Conservation (phyloP, 2,113 vertebrate species). For the Nothobranchius kuhntae region DNA sequence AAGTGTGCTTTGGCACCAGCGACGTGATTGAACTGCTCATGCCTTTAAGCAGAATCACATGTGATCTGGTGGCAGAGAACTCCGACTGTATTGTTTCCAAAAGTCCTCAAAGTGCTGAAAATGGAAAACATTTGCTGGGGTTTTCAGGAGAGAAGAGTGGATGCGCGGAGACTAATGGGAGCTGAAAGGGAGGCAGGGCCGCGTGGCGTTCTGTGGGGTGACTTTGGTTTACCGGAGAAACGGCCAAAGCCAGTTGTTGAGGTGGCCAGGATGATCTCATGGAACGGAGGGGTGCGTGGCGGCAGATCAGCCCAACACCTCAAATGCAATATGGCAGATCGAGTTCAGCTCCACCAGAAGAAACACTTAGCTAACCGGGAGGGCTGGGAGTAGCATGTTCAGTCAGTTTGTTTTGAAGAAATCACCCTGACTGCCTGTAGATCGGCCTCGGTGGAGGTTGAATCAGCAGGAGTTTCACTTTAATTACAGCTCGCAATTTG, state of each 20-base stretch:
- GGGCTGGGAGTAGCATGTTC: conserved; percentile 4
- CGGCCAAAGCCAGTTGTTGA: conserved; percentile 56
- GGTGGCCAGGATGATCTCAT: conserved; percentile 73
- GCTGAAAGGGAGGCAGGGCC: conserved; percentile 49
- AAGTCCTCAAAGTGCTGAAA: conserved; percentile 49
- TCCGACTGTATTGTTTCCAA: conserved; percentile 62
- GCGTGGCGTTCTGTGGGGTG: conserved; percentile 54
- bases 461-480: conserved; percentile 25
- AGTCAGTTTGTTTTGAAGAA: conserved; percentile 20
- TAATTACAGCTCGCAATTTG: conserved; percentile 23
- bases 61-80: conserved; percentile 55
- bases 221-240: conserved; percentile 53
- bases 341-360: conserved; percentile 51
- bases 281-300: conserved; percentile 57
- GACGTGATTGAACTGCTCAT: conserved; percentile 58
- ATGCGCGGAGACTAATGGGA: conserved; percentile 43
- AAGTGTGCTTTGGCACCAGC: conserved; percentile 48
- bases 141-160: conserved; percentile 14
- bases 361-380: conserved; percentile 27
- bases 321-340: conserved; percentile 69
- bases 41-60: conserved; percentile 66
- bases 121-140: conserved; percentile 69
- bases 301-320: conserved; percentile 45
- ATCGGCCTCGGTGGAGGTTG: conserved; percentile 11
- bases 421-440: conserved; percentile 10